A percentile compares a stretch with the other conserved stretches of the same genome.
These are phyloP conservation scores for Ailurus styani DNA, from an alignment of 2,113 vertebrate species.

Conservation along the genomic window DNA sequence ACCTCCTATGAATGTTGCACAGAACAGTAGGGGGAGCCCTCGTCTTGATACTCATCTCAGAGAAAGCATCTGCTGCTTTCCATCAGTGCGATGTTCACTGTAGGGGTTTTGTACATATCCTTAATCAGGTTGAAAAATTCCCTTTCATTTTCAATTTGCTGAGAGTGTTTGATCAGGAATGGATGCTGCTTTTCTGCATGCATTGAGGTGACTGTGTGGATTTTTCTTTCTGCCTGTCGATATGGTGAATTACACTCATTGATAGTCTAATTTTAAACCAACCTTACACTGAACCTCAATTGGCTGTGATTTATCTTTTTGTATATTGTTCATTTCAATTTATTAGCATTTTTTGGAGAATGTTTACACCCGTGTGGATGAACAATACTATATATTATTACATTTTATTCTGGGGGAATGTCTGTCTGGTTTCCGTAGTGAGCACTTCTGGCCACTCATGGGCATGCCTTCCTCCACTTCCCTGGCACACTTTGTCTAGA, in stretches of 20 bases:
- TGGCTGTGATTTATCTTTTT: background rate
- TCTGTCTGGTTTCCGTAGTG: background rate
- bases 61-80: background rate
- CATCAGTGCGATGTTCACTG: background rate
- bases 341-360: background rate
- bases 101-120: background rate
- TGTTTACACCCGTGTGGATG: background rate
- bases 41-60: background rate
- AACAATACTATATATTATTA: background rate
- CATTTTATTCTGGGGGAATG: background rate
- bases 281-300: background rate
- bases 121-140: background rate
- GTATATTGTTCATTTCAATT: background rate
- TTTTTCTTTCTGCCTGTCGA: background rate
- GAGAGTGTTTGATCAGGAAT: background rate
- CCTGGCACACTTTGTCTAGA: background rate
- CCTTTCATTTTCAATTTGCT: background rate
- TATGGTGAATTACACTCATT: background rate
- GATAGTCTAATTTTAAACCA: background rate
- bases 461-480: background rate
- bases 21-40: background rate
- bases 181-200: background rate
- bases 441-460: background rate
- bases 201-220: background rate
- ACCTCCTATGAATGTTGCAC: background rate